Percentiles rank a stretch among this genome's conserved stretches.
Conservation (phyloP, 2,888 invertebrate genomes). For the Rhopalosiphum nymphaeae region DNA sequence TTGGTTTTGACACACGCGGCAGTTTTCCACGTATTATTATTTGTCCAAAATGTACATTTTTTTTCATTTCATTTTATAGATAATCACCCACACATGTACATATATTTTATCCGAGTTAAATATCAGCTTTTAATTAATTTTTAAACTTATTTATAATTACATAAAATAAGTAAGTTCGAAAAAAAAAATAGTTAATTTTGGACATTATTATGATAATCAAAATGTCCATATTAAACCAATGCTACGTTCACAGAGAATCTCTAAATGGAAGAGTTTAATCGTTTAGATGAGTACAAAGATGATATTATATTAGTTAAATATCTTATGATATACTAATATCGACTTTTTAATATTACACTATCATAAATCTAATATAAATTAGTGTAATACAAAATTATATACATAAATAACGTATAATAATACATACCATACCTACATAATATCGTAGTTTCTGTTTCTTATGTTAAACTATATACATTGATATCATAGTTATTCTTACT, state of each 20-base stretch:
- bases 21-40: not conserved
- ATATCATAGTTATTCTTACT: not conserved
- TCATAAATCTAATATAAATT: not conserved
- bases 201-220: not conserved
- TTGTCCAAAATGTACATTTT: conserved; percentile 38
- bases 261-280: not conserved
- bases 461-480: not conserved
- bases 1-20: conserved; percentile 18
- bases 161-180: not conserved
- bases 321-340: not conserved
- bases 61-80: not conserved
- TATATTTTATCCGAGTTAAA: conserved; percentile 17
- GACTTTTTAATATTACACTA: not conserved
- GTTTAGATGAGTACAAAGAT: not conserved
- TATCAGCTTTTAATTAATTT: conserved; percentile 20
- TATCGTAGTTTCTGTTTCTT: not conserved
- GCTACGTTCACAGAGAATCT: not conserved
- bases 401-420: no score
- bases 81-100: conserved; percentile 37
- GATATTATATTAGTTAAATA: not conserved
- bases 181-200: not conserved
- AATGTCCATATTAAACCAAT: not conserved
- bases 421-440: not conserved
- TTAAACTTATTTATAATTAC: not conserved
- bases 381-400: not conserved